Conservation (phyloP, 2,113 vertebrate species). For the Candoia aspera region DNA sequence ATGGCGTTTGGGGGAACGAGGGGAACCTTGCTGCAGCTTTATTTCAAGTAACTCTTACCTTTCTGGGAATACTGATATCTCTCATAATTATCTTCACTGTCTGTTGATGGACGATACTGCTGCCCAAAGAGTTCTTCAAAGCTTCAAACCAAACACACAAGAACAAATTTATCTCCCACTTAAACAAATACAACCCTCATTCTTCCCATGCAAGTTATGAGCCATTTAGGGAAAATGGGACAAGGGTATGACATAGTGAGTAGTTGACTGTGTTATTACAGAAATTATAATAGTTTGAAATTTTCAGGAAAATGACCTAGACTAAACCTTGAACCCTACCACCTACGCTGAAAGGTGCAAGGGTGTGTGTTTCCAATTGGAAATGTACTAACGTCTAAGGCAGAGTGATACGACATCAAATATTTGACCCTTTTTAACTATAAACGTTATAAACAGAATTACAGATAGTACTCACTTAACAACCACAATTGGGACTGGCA, state of each 20-base stretch:
- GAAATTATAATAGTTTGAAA: background rate
- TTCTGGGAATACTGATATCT: conserved; percentile 34
- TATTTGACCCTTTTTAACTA: background rate
- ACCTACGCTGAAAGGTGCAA: too few relatives aligned
- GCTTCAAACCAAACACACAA: conserved; percentile 37
- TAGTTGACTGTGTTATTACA: background rate
- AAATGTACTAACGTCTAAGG: too few relatives aligned
- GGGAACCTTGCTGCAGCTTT: background rate
- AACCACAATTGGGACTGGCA: too few relatives aligned
- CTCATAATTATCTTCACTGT: conserved; percentile 31
- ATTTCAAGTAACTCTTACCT: conserved; percentile 40
- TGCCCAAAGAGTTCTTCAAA: conserved; percentile 49
- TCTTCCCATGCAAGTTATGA: too few relatives aligned
- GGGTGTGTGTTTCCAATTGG: too few relatives aligned
- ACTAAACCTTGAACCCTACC: too few relatives aligned
- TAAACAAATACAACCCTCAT: background rate
- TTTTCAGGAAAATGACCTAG: background rate
- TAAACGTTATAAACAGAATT: background rate
- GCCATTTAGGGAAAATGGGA: background rate
- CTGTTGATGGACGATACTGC: conserved; percentile 41
- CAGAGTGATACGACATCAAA: background rate
- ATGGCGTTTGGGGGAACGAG: background rate
- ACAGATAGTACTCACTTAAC: too few relatives aligned
- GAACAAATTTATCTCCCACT: background rate
- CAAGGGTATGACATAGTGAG: background rate